Evolutionary conservation across 2,113 vertebrate species (phyloP).

Genomic region (Colistium nudipinnis): DNA sequence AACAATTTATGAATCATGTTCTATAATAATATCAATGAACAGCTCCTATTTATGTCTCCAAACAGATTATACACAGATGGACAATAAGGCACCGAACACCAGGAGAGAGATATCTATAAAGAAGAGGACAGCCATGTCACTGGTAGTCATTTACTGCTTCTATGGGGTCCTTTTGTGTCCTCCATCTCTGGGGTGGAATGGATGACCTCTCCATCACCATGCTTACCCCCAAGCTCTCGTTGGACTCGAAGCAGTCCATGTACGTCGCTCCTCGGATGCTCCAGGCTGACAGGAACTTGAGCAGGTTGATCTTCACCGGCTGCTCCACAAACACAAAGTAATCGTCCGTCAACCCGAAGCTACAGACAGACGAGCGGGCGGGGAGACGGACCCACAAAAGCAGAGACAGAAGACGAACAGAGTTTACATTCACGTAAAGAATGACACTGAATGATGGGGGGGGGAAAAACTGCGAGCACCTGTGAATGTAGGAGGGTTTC

Average conservation of each 20-base stretch:
- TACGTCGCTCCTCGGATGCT: constrained; percentile 93
- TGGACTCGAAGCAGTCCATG: constrained; percentile 98
- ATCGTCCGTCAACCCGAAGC: constrained; percentile 93
- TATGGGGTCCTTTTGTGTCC: constrained; percentile 22
- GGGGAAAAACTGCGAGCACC: constrained; percentile 75
- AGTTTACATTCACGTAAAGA: background rate
- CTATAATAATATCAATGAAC: too few relatives aligned
- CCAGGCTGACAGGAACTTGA: constrained; percentile 95
- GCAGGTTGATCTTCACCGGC: constrained; percentile 94
- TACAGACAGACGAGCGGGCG: constrained; percentile 55
- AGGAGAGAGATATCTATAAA: too few relatives aligned
- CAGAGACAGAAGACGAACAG: background rate
- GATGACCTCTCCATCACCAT: fast-evolving
- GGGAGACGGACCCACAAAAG: background rate
- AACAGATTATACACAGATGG: too few relatives aligned
- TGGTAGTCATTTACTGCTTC: too few relatives aligned
- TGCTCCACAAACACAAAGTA: constrained; percentile 97
- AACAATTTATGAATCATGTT: too few relatives aligned
- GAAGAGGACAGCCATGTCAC: too few relatives aligned
- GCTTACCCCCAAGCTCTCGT: constrained; percentile 91
- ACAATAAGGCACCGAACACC: too few relatives aligned
- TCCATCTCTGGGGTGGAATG: background rate
- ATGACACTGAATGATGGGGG: background rate
- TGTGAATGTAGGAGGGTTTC: constrained; percentile 97
- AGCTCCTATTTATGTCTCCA: too few relatives aligned